Conservation (phyloP, 2,888 invertebrate species). For the Drosophila robusta region DNA sequence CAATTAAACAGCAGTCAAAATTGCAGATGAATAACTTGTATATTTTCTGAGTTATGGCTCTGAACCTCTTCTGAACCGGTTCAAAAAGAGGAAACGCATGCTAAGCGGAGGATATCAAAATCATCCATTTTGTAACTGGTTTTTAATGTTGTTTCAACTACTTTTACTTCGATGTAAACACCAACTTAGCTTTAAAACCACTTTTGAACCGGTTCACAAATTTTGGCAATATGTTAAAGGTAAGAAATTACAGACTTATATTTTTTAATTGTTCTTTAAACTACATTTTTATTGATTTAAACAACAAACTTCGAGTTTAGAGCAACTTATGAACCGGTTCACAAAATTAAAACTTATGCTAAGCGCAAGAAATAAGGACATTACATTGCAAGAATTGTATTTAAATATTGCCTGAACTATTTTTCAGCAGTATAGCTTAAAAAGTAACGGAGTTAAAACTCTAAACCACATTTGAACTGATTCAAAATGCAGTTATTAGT, state of each 20-base stretch:
- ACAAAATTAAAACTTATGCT: neutral
- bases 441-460: neutral
- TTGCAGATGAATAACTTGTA: neutral
- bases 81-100: neutral
- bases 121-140: too few species aligned
- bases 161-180: too few species aligned
- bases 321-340: neutral
- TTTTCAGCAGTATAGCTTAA: neutral
- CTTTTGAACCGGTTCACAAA: neutral
- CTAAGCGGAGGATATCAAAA: too few species aligned
- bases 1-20: neutral
- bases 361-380: fast-evolving
- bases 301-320: neutral
- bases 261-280: too few species aligned
- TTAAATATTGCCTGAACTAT: neutral
- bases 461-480: neutral
- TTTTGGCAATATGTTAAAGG: neutral
- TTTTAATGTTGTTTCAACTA: too few species aligned
- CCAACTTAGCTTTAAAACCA: neutral
- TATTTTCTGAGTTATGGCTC: neutral
- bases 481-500: too few species aligned
- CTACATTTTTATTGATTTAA: neutral
- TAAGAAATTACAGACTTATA: too few species aligned
- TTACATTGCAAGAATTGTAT: fast-evolving
- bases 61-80: slow-evolving; percentile 2